Evolutionary conservation across 2,113 vertebrate genomes (phyloP), one percentile per base, ranked within the genome.

Genomic region (Oenanthe melanoleuca): DNA sequence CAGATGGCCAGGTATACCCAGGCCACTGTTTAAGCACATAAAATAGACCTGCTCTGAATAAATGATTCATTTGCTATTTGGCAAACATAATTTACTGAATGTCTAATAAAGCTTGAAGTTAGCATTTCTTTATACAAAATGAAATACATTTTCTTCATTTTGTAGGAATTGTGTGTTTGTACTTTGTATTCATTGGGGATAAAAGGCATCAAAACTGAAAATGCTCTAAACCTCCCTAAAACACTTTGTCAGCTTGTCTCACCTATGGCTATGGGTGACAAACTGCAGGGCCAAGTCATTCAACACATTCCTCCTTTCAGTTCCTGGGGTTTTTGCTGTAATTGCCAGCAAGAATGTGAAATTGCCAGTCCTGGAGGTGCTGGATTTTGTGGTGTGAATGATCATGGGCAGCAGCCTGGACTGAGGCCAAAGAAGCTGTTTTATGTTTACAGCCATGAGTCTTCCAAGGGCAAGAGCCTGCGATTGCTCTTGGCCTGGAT

Each of bases 331-430:
- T 82, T 91, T 61, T 70, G 67, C 60, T 86, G 56, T 17, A 61
- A 69, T 55, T 80, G 75, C 50, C 64, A 92, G 72, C 57, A 61
- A 31, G 72, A 75, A 8, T 38, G 29, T 74, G 60, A 53, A 88
- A 69, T 44, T 88, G 31, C 49, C 83, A 86, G 3, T 71, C 37
- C 11, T 81, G 72, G 69, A 91, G 72, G 49, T 81, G 86, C 60
- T 78, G 82, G 80, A 56, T 84, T 92, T 93, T 66, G 47, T 81
- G 69, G 72, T 71, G 83, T 50, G 67, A 93, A n/a, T 38, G 53
- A 77, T 64, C 72, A 74, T 1, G 52, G 91, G 88, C 92, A 93
- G 95, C 64, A 91, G 56, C 73, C 83, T 91, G 91, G 88, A 79
- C 23, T 1, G 8, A 84, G 44, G 92, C 90, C 86, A 93, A 37